Conservation (phyloP, 2,888 invertebrate genomes). For the Caenorhabditis macrosperma region DNA sequence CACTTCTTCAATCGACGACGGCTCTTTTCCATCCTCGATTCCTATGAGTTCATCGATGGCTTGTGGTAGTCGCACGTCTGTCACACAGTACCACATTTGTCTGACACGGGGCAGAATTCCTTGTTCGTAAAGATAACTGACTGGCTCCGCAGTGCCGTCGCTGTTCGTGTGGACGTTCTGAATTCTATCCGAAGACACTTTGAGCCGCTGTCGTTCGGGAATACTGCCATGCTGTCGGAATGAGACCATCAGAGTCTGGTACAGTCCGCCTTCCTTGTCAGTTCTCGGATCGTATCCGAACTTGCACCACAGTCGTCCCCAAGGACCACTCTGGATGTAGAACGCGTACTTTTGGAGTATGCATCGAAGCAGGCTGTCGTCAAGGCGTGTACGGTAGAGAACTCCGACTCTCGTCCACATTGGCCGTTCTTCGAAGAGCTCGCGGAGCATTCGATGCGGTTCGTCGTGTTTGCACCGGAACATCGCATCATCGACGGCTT, state of each 20-base stretch:
- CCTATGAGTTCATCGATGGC: slow-evolving; percentile 47
- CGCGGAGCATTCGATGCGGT: slow-evolving; percentile 73
- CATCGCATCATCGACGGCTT: slow-evolving; percentile 73
- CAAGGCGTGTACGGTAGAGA: slow-evolving; percentile 80
- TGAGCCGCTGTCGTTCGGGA: slow-evolving; percentile 77
- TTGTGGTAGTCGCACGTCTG: slow-evolving; percentile 80
- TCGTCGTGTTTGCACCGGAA: slow-evolving; percentile 74
- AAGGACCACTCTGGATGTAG: slow-evolving; percentile 92
- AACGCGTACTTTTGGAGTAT: slow-evolving; percentile 90
- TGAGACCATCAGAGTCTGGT: slow-evolving; percentile 85
- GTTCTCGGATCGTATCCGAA: slow-evolving; percentile 93
- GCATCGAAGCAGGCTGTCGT: slow-evolving; percentile 81
- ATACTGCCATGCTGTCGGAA: slow-evolving; percentile 75
- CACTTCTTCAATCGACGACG: slow-evolving; percentile 21
- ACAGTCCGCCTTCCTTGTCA: slow-evolving; percentile 87
- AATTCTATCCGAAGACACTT: slow-evolving; percentile 57
- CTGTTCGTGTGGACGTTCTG: background rate
- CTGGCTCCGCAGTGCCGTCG: slow-evolving; percentile 38
- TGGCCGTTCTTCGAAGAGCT: slow-evolving; percentile 90
- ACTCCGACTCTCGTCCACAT: slow-evolving; percentile 91
- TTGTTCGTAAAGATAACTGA: slow-evolving; percentile 66
- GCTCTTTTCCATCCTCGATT: background rate
- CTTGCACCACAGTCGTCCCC: slow-evolving; percentile 91
- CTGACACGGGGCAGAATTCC: slow-evolving; percentile 81
- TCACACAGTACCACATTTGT: slow-evolving; percentile 82